Base-by-base conservation (phyloP, 2,113 vertebrate species). In the Callipepla californica region DNA sequence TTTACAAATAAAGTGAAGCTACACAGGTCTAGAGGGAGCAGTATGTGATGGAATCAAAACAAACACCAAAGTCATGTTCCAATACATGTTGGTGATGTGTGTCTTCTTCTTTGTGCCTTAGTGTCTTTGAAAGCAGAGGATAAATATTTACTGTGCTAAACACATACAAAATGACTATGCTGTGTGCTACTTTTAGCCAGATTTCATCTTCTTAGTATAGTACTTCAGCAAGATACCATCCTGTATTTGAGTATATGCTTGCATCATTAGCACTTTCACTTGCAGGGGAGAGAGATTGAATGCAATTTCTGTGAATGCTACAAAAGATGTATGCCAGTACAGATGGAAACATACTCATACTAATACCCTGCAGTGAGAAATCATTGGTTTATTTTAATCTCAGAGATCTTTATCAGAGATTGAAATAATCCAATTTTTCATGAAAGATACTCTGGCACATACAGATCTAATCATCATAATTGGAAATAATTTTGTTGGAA, bases 251-350 rank as follows among this genome's bases (percentile, higher is more conserved):
- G 68, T 72, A 82, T 11, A 17, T 1, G 12, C 65, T 90, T 20
- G 32, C 93, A 72, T 87, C 86, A 36, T 78, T 70, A 87, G 55
- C 70, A 18, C 85, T 72, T 51, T 8, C 40, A 14, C 14, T 67
- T 7, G 2, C 53, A n/a, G 0, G 12, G 74, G 61, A 66, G 25
- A 57, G 85, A 68, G 74, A 21, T 2, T 17, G 58, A 36, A 45
- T 4, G 38, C 70, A 23, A 38, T 66, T 75, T 26, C 85, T 51
- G 69, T 13, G 74, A 47, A 16, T 48, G 2, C 1, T 58, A 61
- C 36, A 20, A 10, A 58, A 77, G 59, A 36, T 0, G 10, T 20
- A 18, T 26, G 81, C 66, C 75, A 81, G 12, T 8, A 21, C 9
- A 48, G 17, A 22, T 44, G 74, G 78, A 73, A 78, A 84, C 19